These are phyloP conservation scores for Lepidocyrtoides sp. DNA, from an alignment of 2,888 invertebrate genomes.

Conservation along the genomic window DNA sequence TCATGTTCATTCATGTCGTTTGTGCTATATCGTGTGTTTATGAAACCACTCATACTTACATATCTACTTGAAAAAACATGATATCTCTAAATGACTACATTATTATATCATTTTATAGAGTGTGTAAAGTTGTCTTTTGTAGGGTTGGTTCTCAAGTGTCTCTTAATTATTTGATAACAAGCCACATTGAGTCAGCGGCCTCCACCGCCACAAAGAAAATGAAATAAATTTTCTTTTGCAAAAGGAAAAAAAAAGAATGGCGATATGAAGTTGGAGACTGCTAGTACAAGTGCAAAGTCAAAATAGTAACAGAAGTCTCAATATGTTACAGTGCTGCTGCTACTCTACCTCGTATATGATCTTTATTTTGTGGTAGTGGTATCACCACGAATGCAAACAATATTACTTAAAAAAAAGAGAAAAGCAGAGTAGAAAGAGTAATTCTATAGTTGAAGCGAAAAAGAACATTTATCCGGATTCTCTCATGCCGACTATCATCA, in stretches of 20 bases:
- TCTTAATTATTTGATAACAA: conserved; percentile 73
- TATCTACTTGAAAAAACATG: no score
- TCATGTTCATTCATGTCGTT: conserved; percentile 52
- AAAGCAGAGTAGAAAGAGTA: background rate
- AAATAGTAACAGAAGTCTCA: conserved; percentile 14
- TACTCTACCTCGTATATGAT: background rate
- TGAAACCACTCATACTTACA: no score
- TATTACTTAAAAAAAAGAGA: background rate
- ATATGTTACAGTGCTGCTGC: conserved; percentile 4
- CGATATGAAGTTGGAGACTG: background rate
- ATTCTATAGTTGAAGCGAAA: conserved; percentile 1
- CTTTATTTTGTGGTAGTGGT: background rate
- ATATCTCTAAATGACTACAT: no score
- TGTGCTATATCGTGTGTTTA: no score
- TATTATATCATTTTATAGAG: no score
- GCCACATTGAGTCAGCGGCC: conserved; percentile 18
- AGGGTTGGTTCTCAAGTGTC: conserved; percentile 54
- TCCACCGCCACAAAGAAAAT: background rate
- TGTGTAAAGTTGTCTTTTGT: conserved; percentile 31
- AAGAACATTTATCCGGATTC: conserved; percentile 67
- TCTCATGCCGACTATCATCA: conserved; percentile 70
- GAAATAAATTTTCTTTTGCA: conserved; percentile 60
- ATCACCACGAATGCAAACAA: conserved; percentile 10
- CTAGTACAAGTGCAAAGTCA: background rate
- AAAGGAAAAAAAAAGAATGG: conserved; percentile 28